Base-by-base conservation (phyloP, 2,113 vertebrate genomes). In the Serinus canaria region DNA sequence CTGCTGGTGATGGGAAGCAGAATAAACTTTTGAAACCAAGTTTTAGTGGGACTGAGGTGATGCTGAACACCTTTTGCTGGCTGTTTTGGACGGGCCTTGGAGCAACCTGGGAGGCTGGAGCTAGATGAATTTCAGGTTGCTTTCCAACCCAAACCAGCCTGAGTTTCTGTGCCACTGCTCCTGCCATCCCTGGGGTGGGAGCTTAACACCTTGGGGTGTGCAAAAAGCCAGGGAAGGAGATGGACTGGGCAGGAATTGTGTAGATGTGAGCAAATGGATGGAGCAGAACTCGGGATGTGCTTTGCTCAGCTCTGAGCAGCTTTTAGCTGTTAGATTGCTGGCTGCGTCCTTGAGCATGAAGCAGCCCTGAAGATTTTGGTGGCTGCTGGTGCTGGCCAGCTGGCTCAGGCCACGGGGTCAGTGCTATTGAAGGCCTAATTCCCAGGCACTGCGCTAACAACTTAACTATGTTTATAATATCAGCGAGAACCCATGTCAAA, bases 401-500 rank as follows among this genome's bases (percentile, higher is more conserved):
- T 55, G 14, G 83, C 46, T 44, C 13, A 25, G 90, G 73, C 55
- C 56, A 1, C 2, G 0, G 20, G 92, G 95, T 91, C 74, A 55
- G 50, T 0, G 1, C 83, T 77, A 30, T 76, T 25, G 44, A 85
- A 63, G 24, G 27, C 75, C 95, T 69, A 56, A 74, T 59, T 41
- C 76, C 67, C 23, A 28, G 73, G 77, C 73, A 59, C 59, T 7
- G 59, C 49, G 23, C 90, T 89, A 86, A 89, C 69, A 28, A 74
- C 89, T 92, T 88, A 92, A 76, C 91, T 64, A 28, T 91, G 95
- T 80, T 95, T 94, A 89, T 96, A 92, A 96, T 87, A 95, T 94
- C 94, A 92, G 95, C 12, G 5, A 77, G 90, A 27, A 37, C 80
- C 94, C 95, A 67, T 97, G 96, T 98, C 96, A 97, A 95, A 98